These are phyloP conservation scores for Wasmannia auropunctata DNA, from an alignment of 1,140 invertebrate genomes.

Conservation along the genomic window DNA sequence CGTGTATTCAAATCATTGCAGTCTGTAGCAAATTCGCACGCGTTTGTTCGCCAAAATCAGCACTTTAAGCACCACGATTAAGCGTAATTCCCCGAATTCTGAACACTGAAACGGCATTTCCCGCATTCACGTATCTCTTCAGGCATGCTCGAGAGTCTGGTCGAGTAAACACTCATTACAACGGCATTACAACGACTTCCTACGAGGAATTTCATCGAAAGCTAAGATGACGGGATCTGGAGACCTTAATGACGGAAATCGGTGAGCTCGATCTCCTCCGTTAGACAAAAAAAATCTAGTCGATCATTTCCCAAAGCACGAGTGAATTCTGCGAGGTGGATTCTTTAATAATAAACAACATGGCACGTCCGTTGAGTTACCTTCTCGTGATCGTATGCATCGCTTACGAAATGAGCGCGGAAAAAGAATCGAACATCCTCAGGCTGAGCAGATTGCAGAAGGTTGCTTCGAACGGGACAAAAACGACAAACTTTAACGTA, in stretches of 20 bases:
- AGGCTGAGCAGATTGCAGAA: constrained; percentile 71
- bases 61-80: neutral
- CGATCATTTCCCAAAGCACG: neutral
- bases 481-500: constrained; percentile 52
- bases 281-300: constrained; percentile 35
- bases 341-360: constrained; percentile 9
- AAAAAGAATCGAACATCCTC: constrained; percentile 79
- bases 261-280: constrained; percentile 34
- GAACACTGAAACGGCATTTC: neutral
- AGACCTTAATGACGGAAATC: constrained; percentile 39
- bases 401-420: neutral
- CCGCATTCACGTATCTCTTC: constrained; percentile 29
- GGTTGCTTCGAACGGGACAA: neutral
- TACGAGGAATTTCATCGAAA: constrained; percentile 49
- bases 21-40: neutral
- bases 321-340: neutral
- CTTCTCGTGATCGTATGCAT: constrained; percentile 6
- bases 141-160: constrained; percentile 41
- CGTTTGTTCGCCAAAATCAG: constrained; percentile 29
- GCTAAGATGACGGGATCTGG: constrained; percentile 44
- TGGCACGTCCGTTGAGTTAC: constrained; percentile 8
- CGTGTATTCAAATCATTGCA: neutral
- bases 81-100: constrained; percentile 28
- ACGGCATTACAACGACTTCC: neutral
- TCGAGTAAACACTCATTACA: constrained; percentile 32